A percentile compares a stretch with the other conserved stretches of the same genome.
Conservation (phyloP, 2,113 vertebrate genomes). For the Reinhardtius hippoglossoides region DNA sequence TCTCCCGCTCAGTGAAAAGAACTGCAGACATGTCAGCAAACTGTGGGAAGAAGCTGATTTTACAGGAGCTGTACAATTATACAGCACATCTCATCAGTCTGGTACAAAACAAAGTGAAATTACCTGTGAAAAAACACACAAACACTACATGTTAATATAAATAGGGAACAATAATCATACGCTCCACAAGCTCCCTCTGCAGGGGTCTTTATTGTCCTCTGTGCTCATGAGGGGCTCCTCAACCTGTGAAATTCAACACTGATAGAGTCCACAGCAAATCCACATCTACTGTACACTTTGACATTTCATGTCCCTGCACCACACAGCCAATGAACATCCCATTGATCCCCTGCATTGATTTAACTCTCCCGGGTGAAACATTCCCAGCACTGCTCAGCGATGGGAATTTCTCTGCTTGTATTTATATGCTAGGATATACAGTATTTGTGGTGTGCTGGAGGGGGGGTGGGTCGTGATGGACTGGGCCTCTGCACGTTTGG, state of each 20-base stretch:
- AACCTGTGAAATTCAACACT: conserved; percentile 30
- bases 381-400: conserved; percentile 18
- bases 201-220: conserved; percentile 17
- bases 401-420: conserved; percentile 31
- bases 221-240: conserved; percentile 7
- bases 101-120: background rate
- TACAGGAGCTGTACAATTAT: background rate
- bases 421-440: conserved; percentile 22
- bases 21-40: background rate
- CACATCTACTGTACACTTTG: conserved; percentile 34
- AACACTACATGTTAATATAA: background rate
- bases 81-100: background rate
- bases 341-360: conserved; percentile 64
- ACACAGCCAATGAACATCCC: conserved; percentile 58
- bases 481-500: conserved; percentile 50
- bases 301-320: conserved; percentile 58
- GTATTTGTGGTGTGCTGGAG: conserved; percentile 31
- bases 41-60: background rate
- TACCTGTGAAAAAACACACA: background rate
- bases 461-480: conserved; percentile 34
- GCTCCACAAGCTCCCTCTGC: background rate
- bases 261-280: conserved; percentile 53
- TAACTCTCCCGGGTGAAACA: conserved; percentile 50
- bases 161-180: background rate
- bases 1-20: background rate